phyloP scores from a whole-genome alignment of 2,113 vertebrate species.

The Osmerus mordax region DNA sequence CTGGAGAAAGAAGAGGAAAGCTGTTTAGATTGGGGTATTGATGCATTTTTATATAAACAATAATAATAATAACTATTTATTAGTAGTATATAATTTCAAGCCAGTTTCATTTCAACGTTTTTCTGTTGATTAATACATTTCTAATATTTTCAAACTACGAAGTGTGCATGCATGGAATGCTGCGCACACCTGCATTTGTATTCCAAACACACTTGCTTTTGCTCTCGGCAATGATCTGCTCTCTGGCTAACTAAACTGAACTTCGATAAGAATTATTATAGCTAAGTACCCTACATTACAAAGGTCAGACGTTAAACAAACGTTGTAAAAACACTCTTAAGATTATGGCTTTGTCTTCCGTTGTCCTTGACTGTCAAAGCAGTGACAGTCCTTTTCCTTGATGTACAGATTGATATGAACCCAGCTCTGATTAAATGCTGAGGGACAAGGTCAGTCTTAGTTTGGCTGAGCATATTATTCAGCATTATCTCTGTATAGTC shows the following conservation, averaged over 20 bases:
- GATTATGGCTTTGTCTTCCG: conserved; percentile 29
- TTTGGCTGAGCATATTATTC: conserved; percentile 53
- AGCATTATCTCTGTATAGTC: conserved; percentile 50
- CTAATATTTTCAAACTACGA: neutral
- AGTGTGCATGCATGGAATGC: conserved; percentile 1
- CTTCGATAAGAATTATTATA: conserved; percentile 48
- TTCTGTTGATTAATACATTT: neutral
- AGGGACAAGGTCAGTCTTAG: conserved; percentile 46
- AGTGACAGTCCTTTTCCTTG: conserved; percentile 34
- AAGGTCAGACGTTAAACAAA: conserved; percentile 50
- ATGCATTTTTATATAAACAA: conserved; percentile 4
- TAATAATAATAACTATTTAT: neutral
- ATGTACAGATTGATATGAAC: conserved; percentile 51
- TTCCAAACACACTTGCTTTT: conserved; percentile 30
- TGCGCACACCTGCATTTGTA: conserved; percentile 32
- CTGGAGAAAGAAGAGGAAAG: conserved; percentile 53
- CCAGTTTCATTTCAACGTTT: neutral
- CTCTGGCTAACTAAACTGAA: conserved; percentile 39
- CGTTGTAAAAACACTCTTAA: conserved; percentile 31
- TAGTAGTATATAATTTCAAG: neutral
- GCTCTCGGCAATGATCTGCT: conserved; percentile 38
- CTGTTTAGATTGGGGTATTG: conserved; percentile 13
- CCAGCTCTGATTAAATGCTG: conserved; percentile 35
- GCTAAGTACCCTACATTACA: conserved; percentile 27
- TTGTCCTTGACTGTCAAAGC: conserved; percentile 25